phyloP scores from a whole-genome alignment of 2,888 invertebrate species.

The Rhogogaster chlorosoma region DNA sequence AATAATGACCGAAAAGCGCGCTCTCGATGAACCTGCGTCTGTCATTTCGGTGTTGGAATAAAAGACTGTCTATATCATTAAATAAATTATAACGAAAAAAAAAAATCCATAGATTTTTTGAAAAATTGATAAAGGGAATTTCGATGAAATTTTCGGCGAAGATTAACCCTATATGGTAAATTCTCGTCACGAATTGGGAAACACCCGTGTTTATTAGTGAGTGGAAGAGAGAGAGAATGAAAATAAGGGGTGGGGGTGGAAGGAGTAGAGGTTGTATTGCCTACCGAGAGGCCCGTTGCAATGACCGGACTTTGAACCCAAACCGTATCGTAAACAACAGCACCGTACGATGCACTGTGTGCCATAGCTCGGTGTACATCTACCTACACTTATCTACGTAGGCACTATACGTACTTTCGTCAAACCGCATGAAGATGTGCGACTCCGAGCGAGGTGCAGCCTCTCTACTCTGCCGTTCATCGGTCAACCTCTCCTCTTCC shows the following conservation, averaged over 20 bases:
- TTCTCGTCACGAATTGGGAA: background rate
- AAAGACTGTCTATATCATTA: no score
- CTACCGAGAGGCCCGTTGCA: slow-evolving; percentile 67
- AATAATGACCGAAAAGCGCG: no score
- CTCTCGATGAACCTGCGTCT: no score
- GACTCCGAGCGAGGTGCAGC: background rate
- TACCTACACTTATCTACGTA: slow-evolving; percentile 53
- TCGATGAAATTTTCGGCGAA: no score
- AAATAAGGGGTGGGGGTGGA: slow-evolving; percentile 53
- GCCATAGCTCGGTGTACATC: slow-evolving; percentile 57
- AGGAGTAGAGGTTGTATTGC: slow-evolving; percentile 41
- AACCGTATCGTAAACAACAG: slow-evolving; percentile 75
- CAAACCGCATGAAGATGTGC: slow-evolving; percentile 54
- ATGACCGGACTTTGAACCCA: slow-evolving; percentile 77
- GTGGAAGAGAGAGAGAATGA: slow-evolving; percentile 51
- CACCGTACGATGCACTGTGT: slow-evolving; percentile 68
- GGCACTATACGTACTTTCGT: slow-evolving; percentile 54
- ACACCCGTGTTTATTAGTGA: background rate
- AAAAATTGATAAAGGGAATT: no score
- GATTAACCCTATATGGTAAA: no score
- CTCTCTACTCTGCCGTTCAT: background rate
- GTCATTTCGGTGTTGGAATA: no score
- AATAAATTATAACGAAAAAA: no score
- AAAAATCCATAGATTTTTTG: no score
- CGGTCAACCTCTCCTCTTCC: background rate